Percentiles rank a stretch among this genome's conserved stretches.
Conservation (phyloP, 2,797 vertebrate genomes). For the Salarias fasciatus region DNA sequence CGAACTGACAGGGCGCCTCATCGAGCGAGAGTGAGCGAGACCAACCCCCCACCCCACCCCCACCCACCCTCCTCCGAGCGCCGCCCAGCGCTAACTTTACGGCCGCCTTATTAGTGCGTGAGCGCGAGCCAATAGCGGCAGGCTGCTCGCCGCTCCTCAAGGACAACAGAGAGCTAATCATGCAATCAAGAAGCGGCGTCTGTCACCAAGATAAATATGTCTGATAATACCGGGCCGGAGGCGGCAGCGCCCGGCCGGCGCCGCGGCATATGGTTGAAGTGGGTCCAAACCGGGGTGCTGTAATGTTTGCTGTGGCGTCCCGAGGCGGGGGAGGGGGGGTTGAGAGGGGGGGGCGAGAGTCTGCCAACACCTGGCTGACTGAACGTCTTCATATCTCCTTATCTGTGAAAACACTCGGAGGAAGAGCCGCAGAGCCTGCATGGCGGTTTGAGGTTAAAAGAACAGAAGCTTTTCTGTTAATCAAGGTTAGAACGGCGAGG, state of each 20-base stretch:
- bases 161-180: conserved; percentile 66
- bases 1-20: conserved; percentile 74
- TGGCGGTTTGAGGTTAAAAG: too few species aligned
- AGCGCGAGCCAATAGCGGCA: conserved; percentile 56
- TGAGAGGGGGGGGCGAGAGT: too few species aligned
- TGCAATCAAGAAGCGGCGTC: conserved; percentile 54
- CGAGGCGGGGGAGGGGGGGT: conserved; percentile 23
- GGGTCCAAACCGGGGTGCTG: conserved; percentile 14
- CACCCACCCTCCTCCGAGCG: conserved; percentile 47
- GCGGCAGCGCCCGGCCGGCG: not conserved
- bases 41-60: conserved; percentile 38
- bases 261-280: conserved; percentile 38
- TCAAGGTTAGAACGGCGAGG: too few species aligned
- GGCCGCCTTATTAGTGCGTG: conserved; percentile 69
- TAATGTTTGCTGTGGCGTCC: conserved; percentile 30
- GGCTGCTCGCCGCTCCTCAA: conserved; percentile 63
- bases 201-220: conserved; percentile 55
- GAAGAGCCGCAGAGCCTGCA: too few species aligned
- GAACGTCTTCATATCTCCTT: not conserved
- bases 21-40: conserved; percentile 52
- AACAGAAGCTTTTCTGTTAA: too few species aligned
- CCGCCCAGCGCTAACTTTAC: conserved; percentile 61
- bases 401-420: conserved; percentile 20
- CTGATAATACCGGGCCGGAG: conserved; percentile 27
- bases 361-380: too few species aligned